These are phyloP conservation scores for Drosophila falleni DNA, from an alignment of 2,888 invertebrate species.

Conservation along the genomic window DNA sequence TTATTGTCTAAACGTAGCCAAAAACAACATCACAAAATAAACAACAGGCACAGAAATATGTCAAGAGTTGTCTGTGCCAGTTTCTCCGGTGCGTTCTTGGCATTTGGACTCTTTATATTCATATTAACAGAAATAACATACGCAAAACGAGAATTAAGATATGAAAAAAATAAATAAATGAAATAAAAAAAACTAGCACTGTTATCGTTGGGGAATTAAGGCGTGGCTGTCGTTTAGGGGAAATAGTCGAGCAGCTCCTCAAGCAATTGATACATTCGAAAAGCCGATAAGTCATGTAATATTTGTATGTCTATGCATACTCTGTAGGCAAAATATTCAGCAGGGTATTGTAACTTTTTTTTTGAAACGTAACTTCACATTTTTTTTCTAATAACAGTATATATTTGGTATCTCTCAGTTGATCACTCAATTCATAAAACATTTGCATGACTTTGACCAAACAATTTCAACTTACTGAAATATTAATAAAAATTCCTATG, in stretches of 20 bases:
- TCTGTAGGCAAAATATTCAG: background rate
- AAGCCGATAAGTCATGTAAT: constrained; percentile 41
- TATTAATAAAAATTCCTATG: too few species aligned
- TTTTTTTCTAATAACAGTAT: too few species aligned
- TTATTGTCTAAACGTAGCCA: constrained; percentile 64
- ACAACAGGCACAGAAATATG: constrained; percentile 43
- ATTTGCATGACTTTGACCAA: too few species aligned
- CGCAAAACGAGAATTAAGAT: constrained; percentile 40
- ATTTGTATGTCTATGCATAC: constrained; percentile 22
- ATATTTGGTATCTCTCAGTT: too few species aligned
- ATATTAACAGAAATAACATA: constrained; percentile 35
- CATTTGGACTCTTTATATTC: constrained; percentile 36
- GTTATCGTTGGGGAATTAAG: constrained; percentile 45
- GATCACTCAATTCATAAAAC: too few species aligned
- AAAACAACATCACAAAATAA: constrained; percentile 46
- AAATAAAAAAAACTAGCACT: constrained; percentile 15
- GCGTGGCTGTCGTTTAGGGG: constrained; percentile 52
- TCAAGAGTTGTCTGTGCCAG: constrained; percentile 62
- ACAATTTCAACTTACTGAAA: too few species aligned
- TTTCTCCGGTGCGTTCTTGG: constrained; percentile 41
- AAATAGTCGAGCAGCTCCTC: constrained; percentile 35
- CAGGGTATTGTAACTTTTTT: background rate
- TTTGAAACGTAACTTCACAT: background rate
- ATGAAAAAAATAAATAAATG: constrained; percentile 16
- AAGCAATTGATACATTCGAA: constrained; percentile 42